Conservation (phyloP, 2,797 vertebrate species). For the Pantherophis alleghaniensis region DNA sequence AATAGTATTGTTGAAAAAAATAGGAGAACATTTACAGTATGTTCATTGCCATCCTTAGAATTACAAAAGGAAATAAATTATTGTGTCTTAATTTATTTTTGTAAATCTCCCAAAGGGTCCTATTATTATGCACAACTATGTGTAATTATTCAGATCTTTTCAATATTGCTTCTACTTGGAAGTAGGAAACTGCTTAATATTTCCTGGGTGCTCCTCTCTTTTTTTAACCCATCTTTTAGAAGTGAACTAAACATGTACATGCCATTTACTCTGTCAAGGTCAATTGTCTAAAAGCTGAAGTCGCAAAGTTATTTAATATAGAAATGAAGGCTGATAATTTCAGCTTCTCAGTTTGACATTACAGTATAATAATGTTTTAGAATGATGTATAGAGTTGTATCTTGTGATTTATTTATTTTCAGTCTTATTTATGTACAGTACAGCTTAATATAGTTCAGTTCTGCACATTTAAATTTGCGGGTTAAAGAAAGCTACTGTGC, state of each 20-base stretch:
- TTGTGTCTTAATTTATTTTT: constrained; percentile 48
- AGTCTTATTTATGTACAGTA: constrained; percentile 86
- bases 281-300: constrained; percentile 61
- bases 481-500: constrained; percentile 60
- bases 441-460: constrained; percentile 80
- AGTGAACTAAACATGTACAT: constrained; percentile 45
- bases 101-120: constrained; percentile 34
- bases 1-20: constrained; percentile 29
- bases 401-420: constrained; percentile 77
- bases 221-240: constrained; percentile 33
- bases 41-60: constrained; percentile 49
- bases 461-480: constrained; percentile 74
- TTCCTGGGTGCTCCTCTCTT: constrained; percentile 27
- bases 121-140: constrained; percentile 27
- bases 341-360: constrained; percentile 68
- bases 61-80: constrained; percentile 44
- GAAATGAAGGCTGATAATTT: constrained; percentile 75
- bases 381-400: constrained; percentile 72
- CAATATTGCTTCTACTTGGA: constrained; percentile 35
- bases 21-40: constrained; percentile 9
- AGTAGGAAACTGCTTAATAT: constrained; percentile 28
- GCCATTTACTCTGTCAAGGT: constrained; percentile 64
- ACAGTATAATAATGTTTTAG: constrained; percentile 74
- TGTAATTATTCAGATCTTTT: constrained; percentile 13
- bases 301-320: constrained; percentile 71